These are phyloP conservation scores for Agapornis canus DNA, from an alignment of 2,797 vertebrate genomes.

Conservation along the genomic window DNA sequence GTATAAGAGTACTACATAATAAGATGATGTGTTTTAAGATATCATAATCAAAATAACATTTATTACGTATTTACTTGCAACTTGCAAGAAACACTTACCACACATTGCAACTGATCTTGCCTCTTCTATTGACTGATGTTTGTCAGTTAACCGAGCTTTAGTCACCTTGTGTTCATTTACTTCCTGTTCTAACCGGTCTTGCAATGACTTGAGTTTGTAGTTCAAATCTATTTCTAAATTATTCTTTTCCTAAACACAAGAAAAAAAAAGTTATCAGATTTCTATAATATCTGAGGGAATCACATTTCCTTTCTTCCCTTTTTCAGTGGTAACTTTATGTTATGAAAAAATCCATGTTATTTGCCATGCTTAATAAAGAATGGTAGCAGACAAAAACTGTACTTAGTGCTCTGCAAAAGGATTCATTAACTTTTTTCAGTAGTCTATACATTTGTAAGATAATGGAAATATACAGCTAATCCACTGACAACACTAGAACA, in stretches of 20 bases:
- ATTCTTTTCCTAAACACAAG: slow-evolving; percentile 90
- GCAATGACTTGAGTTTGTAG: slow-evolving; percentile 94
- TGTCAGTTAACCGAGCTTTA: slow-evolving; percentile 93
- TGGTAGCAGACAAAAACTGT: neutral
- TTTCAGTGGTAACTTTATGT: neutral
- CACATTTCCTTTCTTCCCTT: neutral
- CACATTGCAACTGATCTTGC: slow-evolving; percentile 95
- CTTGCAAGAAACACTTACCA: slow-evolving; percentile 80
- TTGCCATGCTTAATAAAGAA: neutral
- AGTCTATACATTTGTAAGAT: neutral
- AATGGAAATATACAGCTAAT: neutral
- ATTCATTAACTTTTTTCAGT: neutral
- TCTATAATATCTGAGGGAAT: neutral
- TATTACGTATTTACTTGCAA: neutral
- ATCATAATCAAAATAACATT: neutral
- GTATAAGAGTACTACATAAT: neutral
- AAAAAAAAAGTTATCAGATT: neutral
- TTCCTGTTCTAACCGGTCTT: slow-evolving; percentile 95
- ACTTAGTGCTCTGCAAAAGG: neutral
- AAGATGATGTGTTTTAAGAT: neutral
- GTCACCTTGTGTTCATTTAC: slow-evolving; percentile 92
- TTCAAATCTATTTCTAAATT: slow-evolving; percentile 97
- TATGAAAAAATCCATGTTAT: neutral
- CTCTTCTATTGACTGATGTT: slow-evolving; percentile 96
- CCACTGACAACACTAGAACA: neutral